These are phyloP conservation scores for Parotia lawesii DNA, from an alignment of 2,113 vertebrate species.

Conservation along the genomic window DNA sequence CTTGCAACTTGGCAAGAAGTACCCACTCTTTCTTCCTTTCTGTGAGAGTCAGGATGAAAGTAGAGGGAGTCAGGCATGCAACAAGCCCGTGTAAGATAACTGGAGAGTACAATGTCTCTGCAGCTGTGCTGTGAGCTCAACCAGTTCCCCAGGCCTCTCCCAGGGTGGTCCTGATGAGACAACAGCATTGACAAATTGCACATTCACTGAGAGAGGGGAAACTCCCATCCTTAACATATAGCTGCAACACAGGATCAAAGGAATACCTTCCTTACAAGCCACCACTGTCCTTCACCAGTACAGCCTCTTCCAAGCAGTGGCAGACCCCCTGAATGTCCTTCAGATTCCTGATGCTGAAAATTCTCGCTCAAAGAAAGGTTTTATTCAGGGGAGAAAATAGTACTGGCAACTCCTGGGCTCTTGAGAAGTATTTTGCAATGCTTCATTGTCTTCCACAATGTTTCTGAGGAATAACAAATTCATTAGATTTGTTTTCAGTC, in stretches of 20 bases:
- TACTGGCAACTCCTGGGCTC: not conserved
- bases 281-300: not conserved
- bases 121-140: not conserved
- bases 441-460: not conserved
- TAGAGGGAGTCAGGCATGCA: not conserved
- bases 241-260: not conserved
- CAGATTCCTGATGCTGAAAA: not conserved
- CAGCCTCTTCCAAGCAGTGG: not conserved
- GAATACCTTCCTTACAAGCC: not conserved
- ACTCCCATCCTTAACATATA: not conserved
- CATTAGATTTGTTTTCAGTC: not conserved
- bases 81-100: not conserved
- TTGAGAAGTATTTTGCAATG: not conserved
- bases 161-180: not conserved
- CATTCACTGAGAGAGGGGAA: not conserved
- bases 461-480: not conserved
- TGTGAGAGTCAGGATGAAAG: not conserved
- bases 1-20: not conserved
- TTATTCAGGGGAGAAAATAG: not conserved
- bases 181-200: not conserved
- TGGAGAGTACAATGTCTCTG: not conserved
- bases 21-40: not conserved
- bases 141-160: not conserved
- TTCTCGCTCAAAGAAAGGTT: not conserved
- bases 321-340: slow-evolving; percentile 6